Evolutionary conservation across 2,797 vertebrate species (phyloP).

Genomic region (Jordanella pulchra): DNA sequence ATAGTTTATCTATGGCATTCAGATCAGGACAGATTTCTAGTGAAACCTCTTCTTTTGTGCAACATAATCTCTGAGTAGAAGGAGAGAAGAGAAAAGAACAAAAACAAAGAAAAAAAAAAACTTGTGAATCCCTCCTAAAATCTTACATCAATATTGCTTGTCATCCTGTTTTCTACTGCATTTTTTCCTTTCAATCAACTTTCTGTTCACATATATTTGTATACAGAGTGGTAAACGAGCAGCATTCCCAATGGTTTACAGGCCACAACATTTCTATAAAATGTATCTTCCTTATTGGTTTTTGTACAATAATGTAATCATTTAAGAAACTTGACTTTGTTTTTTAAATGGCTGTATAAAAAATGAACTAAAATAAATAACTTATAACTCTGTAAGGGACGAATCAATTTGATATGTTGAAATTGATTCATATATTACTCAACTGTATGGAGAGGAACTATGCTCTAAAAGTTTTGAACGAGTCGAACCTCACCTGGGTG

Average conservation of each 20-base stretch:
- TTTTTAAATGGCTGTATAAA: not conserved
- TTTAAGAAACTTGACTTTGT: not conserved
- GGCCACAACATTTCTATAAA: no score
- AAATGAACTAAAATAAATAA: not conserved
- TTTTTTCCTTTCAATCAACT: not conserved
- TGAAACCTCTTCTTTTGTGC: no score
- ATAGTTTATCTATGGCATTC: not conserved
- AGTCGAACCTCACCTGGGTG: slow-evolving; percentile 84
- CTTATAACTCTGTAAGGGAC: not conserved
- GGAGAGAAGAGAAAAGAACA: no score
- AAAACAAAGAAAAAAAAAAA: not conserved
- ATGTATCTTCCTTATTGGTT: no score
- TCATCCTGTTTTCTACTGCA: not conserved
- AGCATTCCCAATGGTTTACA: no score
- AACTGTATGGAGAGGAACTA: not conserved
- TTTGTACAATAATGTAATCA: no score
- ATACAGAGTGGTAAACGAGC: not conserved
- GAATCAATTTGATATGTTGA: not conserved
- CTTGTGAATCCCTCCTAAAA: not conserved
- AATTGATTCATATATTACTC: not conserved
- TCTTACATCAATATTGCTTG: not conserved
- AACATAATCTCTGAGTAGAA: no score
- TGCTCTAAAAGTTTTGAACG: not conserved
- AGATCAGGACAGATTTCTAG: not conserved
- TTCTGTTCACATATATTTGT: not conserved